These are phyloP conservation scores for Mobula hypostoma DNA, from an alignment of 2,113 vertebrate genomes.

Conservation along the genomic window DNA sequence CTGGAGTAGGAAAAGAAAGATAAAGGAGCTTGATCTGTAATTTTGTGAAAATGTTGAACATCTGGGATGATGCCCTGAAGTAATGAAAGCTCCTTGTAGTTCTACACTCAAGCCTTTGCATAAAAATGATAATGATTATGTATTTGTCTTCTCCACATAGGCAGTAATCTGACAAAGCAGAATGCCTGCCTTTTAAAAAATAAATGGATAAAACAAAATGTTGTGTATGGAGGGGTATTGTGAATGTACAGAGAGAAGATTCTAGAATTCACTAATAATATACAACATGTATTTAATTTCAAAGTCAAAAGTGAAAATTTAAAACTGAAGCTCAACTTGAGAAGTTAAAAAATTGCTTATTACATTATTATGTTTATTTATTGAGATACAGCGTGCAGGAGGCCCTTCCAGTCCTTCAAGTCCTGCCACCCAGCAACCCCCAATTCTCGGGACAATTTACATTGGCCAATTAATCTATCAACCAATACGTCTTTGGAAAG, in stretches of 20 bases:
- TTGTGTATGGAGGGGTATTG: neutral
- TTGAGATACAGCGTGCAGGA: no score
- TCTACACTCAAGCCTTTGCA: neutral
- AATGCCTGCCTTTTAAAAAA: neutral
- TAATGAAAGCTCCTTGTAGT: conserved; percentile 5
- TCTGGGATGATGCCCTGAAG: conserved; percentile 31
- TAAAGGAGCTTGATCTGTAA: conserved; percentile 1
- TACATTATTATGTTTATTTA: neutral
- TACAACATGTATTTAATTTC: neutral
- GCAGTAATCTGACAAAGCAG: neutral
- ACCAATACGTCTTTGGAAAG: no score
- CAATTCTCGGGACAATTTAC: no score
- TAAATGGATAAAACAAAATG: neutral
- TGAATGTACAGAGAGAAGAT: neutral
- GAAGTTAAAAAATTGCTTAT: no score
- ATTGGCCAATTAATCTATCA: no score
- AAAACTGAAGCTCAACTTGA: no score
- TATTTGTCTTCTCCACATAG: conserved; percentile 21
- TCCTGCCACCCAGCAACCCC: no score
- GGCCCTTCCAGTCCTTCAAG: no score
- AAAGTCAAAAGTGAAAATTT: no score
- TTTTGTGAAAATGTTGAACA: conserved; percentile 28
- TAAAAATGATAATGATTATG: neutral
- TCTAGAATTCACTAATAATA: neutral
- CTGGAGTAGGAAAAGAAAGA: neutral